Evolutionary conservation across 2,797 vertebrate species (phyloP).

Genomic region (Myotis vivesi): DNA sequence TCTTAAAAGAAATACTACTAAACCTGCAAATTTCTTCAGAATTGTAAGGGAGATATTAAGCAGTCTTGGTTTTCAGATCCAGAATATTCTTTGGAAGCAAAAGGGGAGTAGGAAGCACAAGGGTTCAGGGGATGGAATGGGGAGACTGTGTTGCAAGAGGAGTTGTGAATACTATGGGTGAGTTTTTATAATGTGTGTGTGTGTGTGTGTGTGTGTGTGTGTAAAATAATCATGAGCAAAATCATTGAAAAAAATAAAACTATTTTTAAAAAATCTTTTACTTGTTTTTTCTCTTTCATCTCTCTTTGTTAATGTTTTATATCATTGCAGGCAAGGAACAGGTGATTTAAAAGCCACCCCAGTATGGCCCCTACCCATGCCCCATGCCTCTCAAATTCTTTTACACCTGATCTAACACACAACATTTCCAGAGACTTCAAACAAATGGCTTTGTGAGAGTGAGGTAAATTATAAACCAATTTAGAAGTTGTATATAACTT

Average conservation of each 20-base stretch:
- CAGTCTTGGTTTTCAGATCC: neutral
- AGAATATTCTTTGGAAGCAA: neutral
- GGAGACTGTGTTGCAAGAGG: neutral
- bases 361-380: neutral
- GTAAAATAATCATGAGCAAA: neutral
- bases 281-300: neutral
- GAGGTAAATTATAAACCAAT: constrained; percentile 41
- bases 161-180: neutral
- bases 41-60: neutral
- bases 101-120: neutral
- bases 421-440: neutral
- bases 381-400: neutral
- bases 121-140: neutral
- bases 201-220: neutral
- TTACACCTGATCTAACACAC: neutral
- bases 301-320: neutral
- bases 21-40: neutral
- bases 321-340: neutral
- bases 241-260: neutral
- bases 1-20: neutral
- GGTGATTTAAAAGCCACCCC: neutral
- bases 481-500: constrained; percentile 17
- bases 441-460: neutral
- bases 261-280: neutral
- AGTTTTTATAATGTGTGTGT: neutral